Evolutionary conservation across 64 coral and sea anemone genomes (phyloP), one percentile per base, ranked within the genome.

Genomic region (Trachythela sp.): DNA sequence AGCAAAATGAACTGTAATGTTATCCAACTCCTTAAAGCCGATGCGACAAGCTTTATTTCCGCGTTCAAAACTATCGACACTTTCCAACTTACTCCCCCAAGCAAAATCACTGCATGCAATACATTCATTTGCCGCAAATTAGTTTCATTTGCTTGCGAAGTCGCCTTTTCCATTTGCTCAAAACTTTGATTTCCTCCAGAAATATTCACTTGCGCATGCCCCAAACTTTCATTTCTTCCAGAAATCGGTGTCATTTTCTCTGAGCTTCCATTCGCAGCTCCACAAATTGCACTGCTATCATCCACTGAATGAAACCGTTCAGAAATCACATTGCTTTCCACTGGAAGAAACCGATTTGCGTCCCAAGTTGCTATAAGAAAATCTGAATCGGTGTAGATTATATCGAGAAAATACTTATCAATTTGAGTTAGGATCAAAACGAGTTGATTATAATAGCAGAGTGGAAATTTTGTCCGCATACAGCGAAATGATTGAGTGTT

Each of bases 361-460:
- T 13, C 13, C 71, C 71, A 77, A 77, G 71, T 77, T 77, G 71
- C 71, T 35, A 77, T 8, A 32, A 77, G 13, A 13, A 77, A 77
- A 77, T 77, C 71, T 34, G 30, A 32, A 35, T 77, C 71, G 71
- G 71, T 77, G 36, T 77, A 77, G 26, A 77, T 77, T 5, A 77
- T 35, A 38, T 77, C 71, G 2, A 77, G 31, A 34, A 35, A 34
- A 13, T 32, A 13, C 30, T 77, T 77, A 77, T 77, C 71, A 32
- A 77, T 7, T 35, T 34, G 13, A 15, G 71, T 35, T 35, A 32
- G 4, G 17, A 77, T 77, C 31, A 77, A 77, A 8, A 77, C 27
- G 6, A 77, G 13, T 77, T 77, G 71, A 4, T 77, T 27, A 18
- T 77, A 77, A n/a, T 32, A 77, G 71, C 17, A 34, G 1, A 77